A percentile compares a stretch with the other conserved stretches of the same genome.
phyloP scores from a whole-genome alignment of 2,113 vertebrate genomes.

The Neogobius melanostomus region DNA sequence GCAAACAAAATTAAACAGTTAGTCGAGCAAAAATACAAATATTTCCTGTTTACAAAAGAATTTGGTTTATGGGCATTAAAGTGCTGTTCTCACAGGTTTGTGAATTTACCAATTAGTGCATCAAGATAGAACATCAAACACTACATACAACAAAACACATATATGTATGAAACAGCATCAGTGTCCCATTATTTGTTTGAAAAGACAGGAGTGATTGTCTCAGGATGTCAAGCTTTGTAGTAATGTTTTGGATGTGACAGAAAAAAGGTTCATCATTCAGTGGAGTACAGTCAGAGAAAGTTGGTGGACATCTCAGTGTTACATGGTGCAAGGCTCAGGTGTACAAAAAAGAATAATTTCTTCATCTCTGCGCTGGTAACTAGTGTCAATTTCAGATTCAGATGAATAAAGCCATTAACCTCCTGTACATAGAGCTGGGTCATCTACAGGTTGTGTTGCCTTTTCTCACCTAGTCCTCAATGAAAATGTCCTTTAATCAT shows the following conservation, averaged over 20 bases:
- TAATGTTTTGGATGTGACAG: neutral
- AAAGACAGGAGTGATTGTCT: conserved; percentile 20
- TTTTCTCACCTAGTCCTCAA: conserved; percentile 41
- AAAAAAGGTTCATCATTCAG: conserved; percentile 7
- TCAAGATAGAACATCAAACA: conserved; percentile 15
- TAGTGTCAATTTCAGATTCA: conserved; percentile 13
- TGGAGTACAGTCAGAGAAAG: neutral
- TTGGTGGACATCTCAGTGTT: neutral
- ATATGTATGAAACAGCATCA: conserved; percentile 8
- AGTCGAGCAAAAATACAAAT: neutral
- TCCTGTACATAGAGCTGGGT: conserved; percentile 56
- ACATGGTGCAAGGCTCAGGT: conserved; percentile 13
- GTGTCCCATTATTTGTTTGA: conserved; percentile 8
- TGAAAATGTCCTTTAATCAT: conserved; percentile 47
- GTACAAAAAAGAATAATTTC: conserved; percentile 13
- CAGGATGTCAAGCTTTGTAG: conserved; percentile 6
- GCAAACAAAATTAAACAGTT: too few relatives aligned
- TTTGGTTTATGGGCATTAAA: conserved; percentile 47
- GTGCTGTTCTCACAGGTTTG: neutral
- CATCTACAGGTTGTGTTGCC: conserved; percentile 50
- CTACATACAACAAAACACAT: too few relatives aligned
- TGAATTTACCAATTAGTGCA: conserved; percentile 7
- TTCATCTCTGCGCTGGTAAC: neutral
- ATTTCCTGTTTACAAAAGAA: conserved; percentile 48
- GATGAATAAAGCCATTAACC: conserved; percentile 66